Base-by-base conservation (phyloP, 2,113 vertebrate genomes). In the Thamnaconus septentrionalis region DNA sequence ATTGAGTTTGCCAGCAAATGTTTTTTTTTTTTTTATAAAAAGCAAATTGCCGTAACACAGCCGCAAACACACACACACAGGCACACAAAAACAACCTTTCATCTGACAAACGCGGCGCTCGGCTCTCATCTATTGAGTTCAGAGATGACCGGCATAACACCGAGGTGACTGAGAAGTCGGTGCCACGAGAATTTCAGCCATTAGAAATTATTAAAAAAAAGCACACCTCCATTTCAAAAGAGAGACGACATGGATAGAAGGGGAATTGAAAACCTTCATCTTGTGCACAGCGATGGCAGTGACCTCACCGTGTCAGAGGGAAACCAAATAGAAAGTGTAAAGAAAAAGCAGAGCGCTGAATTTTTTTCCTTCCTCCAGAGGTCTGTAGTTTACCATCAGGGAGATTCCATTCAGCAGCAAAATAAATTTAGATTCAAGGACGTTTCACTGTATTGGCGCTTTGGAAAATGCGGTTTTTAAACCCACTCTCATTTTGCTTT, bases 221-320 rank as follows among this genome's bases (percentile, higher is more conserved):
- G 2, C 18, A 31, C 18, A 31, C 18, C 18, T 31, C 18, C 18
- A 63, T 67, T 46, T 49, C 7, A 41, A 65, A 69, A 59, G 8
- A 8, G 71, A 66, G 67, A 56, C 66, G 60, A 18, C 57, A 4
- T 45, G 10, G 52, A 83, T 73, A 70, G 86, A 85, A 78, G 66
- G 48, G 45, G 76, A 82, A 86, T 77, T 69, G 78, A 82, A 86
- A 85, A 68, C 9, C 64, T 76, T 71, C 64, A 11, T 83, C 67
- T 57, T 56, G 61, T 49, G 67, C 8, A 41, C 67, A 61, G 45
- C 62, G 73, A 77, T 76, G 64, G 8, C 53, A 3, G 8, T 61
- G 77, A 79, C 82, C 83, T 66, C 2, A 43, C 31, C 1, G 31
- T 58, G 50, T 77, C 71, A 48, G 41, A 45, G 53, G 59, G 50